phyloP scores from a whole-genome alignment of 92 coral and sea anemone species.

The Parazoanthus darwini region DNA sequence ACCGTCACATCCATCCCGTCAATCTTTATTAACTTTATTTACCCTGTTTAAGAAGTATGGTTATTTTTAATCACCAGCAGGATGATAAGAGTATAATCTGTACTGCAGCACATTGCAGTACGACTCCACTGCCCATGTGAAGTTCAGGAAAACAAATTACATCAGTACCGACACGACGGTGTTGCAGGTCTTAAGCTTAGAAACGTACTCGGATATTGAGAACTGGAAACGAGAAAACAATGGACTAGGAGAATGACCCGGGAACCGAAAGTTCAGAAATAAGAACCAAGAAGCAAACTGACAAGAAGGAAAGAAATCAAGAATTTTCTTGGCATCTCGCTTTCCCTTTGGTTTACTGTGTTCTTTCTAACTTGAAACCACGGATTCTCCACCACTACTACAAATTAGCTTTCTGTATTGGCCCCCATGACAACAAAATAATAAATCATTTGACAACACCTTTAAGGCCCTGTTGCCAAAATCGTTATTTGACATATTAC shows the following conservation, averaged over 20 bases:
- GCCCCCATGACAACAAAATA: too few relatives aligned
- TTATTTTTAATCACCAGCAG: background rate
- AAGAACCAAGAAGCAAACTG: background rate
- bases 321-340: background rate
- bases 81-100: background rate
- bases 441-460: background rate
- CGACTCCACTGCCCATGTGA: background rate
- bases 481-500: background rate
- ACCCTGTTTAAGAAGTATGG: background rate
- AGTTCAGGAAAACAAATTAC: background rate
- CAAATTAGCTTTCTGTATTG: too few relatives aligned
- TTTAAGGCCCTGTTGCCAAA: background rate
- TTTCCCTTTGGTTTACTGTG: background rate
- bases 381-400: too few relatives aligned
- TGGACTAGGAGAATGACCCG: background rate
- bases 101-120: too few relatives aligned
- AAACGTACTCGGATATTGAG: background rate
- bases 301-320: background rate
- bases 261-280: too few relatives aligned
- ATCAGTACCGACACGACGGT: background rate
- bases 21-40: background rate
- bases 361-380: background rate
- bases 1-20: background rate
- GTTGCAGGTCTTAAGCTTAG: background rate
- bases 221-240: too few relatives aligned